Evolutionary conservation across 2,888 invertebrate species (phyloP), one percentile per base, ranked within the genome.

Genomic region (Cephus nigrinus): DNA sequence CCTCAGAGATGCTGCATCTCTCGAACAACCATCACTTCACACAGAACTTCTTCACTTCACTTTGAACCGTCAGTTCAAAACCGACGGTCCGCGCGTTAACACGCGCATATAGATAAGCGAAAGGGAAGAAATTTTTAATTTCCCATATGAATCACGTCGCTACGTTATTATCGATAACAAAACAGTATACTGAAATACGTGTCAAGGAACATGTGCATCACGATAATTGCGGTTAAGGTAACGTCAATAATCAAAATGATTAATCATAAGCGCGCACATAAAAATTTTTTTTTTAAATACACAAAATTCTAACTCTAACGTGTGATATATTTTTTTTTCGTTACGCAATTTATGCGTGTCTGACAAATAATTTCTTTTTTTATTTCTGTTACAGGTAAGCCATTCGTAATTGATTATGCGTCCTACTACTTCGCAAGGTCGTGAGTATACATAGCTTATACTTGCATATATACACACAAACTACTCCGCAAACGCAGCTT

Each of bases 301-400:
- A 34, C 33, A 9, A 11, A 36, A 5, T 40, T 40, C 5, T 23
- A 15, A 55, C 55, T 1, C 55, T 2, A 11, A 11, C 12, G 5
- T 1, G 5, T 4, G 40, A 15, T 23, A 23, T 3, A 0, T 32
- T 32, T 3, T 40, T 15, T 40, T 4, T 1, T 40, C 40, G 5
- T 68, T 34, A 35, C 31, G 35, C 31, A 75, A 32, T 40, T n/a
- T 40, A 11, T 36, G 68, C 31, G 71, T 71, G 1, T 11, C 30
- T 30, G 11, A 30, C 3, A 2, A 74, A 9, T 76, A 36, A 36
- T 40, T 73, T 78, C 68, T 78, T 79, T 80, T 55, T 40, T 74
- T 78, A 79, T 84, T 74, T 83, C n/a, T 87, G 86, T 88, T 88
- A 68, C 88, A 88, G 88, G 88, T 88, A 86, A 88, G 88, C 82